A percentile compares a stretch with the other conserved stretches of the same genome.
These are phyloP conservation scores for Drosophila quinaria DNA, from an alignment of 2,888 invertebrate species.

Conservation along the genomic window DNA sequence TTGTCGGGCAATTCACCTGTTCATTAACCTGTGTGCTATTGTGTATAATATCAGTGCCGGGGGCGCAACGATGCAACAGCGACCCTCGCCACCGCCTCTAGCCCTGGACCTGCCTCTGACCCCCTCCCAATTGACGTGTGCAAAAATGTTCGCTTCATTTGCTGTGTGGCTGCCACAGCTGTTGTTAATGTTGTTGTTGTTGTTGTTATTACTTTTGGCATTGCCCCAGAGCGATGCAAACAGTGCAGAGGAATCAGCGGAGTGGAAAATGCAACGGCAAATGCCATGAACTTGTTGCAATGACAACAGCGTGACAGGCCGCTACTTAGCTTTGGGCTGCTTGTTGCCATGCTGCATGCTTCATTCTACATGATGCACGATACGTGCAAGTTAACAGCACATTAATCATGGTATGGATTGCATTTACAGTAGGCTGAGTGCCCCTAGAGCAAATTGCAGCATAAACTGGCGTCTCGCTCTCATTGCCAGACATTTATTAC, in stretches of 20 bases:
- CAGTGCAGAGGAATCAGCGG: constrained; percentile 56
- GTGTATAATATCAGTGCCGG: constrained; percentile 51
- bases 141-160: constrained; percentile 74
- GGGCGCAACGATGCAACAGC: constrained; percentile 31
- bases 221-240: constrained; percentile 50
- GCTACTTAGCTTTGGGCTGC: constrained; percentile 58
- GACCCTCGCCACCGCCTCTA: background rate
- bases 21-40: constrained; percentile 54
- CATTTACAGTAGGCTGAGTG: constrained; percentile 32
- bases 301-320: constrained; percentile 63
- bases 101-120: background rate
- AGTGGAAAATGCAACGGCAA: constrained; percentile 66
- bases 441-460: constrained; percentile 28
- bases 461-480: constrained; percentile 33
- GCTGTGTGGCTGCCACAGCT: constrained; percentile 60
- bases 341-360: constrained; percentile 13
- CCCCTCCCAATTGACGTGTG: constrained; percentile 40
- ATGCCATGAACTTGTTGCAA: constrained; percentile 74
- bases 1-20: constrained; percentile 39
- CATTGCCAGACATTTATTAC: constrained; percentile 74
- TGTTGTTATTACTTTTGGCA: constrained; percentile 25
- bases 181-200: constrained; percentile 41
- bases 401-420: constrained; percentile 72
- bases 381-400: constrained; percentile 62
- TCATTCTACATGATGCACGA: constrained; percentile 50